Evolutionary conservation across 2,888 invertebrate genomes (phyloP).

Genomic region (Drosophila paracracens): DNA sequence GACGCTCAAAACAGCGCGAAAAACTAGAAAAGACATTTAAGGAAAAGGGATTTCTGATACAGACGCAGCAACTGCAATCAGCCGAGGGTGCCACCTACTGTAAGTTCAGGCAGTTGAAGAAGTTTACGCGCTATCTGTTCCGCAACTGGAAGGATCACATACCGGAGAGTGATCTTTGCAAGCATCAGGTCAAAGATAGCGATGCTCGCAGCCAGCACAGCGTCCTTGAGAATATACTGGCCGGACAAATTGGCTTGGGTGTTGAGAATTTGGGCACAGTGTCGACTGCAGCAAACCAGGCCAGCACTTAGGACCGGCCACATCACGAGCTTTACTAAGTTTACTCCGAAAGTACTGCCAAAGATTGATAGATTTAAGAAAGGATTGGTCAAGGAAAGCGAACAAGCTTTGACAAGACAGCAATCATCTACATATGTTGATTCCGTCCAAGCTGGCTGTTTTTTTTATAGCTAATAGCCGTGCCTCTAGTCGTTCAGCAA

Average conservation of each 20-base stretch:
- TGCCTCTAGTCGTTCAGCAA: constrained; percentile 65
- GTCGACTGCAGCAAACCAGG: constrained; percentile 26
- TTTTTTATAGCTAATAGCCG: constrained; percentile 15
- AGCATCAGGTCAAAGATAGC: constrained; percentile 38
- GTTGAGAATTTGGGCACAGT: constrained; percentile 34
- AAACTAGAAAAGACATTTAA: constrained; percentile 96
- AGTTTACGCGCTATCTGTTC: constrained; percentile 95
- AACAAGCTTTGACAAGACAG: constrained; percentile 11
- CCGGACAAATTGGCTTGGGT: constrained; percentile 43
- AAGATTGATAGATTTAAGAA: constrained; percentile 65
- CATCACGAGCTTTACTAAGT: constrained; percentile 15
- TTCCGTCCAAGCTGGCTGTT: constrained; percentile 72
- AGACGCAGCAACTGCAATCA: constrained; percentile 96
- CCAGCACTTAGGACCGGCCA: constrained; percentile 21
- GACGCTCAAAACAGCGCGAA: constrained; percentile 93
- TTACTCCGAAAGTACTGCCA: constrained; percentile 62
- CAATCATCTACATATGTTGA: constrained; percentile 45
- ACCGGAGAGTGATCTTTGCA: constrained; percentile 86
- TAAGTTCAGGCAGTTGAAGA: constrained; percentile 95
- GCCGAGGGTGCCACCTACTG: constrained; percentile 97
- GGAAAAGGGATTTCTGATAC: constrained; percentile 96
- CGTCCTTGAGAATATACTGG: constrained; percentile 54
- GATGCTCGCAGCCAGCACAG: constrained; percentile 28
- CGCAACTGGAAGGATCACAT: constrained; percentile 97
- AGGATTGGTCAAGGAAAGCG: constrained; percentile 10